Evolutionary conservation across 2,113 vertebrate species (phyloP).

Genomic region (Aix galericulata): DNA sequence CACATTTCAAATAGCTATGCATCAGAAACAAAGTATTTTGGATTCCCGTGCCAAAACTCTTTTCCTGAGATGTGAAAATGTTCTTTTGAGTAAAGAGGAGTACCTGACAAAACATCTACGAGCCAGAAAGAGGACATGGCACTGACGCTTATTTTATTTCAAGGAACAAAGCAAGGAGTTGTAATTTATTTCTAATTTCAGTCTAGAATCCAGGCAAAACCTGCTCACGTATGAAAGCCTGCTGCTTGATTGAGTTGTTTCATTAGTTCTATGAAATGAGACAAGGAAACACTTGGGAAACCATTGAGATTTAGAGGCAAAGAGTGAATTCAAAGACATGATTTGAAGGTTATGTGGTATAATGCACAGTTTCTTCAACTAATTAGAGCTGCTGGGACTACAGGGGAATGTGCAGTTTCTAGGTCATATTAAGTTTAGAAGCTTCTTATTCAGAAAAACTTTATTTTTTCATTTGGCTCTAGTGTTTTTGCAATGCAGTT

Average conservation of each 20-base stretch:
- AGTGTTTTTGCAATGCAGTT: conserved; percentile 43
- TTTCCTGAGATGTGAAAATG: neutral
- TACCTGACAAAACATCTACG: neutral
- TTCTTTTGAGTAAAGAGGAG: neutral
- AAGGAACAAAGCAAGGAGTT: neutral
- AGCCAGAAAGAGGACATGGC: neutral
- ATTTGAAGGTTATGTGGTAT: conserved; percentile 78
- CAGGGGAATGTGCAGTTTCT: conserved; percentile 70
- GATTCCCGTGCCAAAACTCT: neutral
- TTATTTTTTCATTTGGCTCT: neutral
- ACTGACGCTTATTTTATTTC: neutral
- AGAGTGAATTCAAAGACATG: conserved; percentile 75
- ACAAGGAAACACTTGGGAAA: conserved; percentile 74
- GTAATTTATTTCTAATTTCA: conserved; percentile 38
- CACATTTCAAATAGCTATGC: neutral
- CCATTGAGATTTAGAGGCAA: conserved; percentile 64
- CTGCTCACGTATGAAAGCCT: conserved; percentile 13
- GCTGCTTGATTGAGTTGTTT: conserved; percentile 80
- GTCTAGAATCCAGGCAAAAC: conserved; percentile 28
- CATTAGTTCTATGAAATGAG: conserved; percentile 76
- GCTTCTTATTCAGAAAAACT: conserved; percentile 38
- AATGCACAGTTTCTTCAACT: conserved; percentile 67
- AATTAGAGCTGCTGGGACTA: conserved; percentile 79
- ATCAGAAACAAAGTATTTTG: neutral
- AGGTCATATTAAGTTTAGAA: conserved; percentile 73